These are phyloP conservation scores for Himalopsyche japonica DNA, from an alignment of 2,888 invertebrate species.

Conservation along the genomic window DNA sequence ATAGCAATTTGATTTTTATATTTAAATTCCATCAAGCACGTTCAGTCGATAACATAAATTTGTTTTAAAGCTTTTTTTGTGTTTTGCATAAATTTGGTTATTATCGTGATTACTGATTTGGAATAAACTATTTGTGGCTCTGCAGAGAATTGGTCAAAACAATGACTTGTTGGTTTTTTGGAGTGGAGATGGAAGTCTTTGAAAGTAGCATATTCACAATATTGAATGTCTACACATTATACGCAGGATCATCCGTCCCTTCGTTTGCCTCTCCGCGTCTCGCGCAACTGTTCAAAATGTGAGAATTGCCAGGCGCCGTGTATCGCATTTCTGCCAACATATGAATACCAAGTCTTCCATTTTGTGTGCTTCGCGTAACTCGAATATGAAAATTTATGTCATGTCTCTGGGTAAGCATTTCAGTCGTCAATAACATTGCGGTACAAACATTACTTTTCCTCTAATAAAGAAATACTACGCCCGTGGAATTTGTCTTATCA, in stretches of 20 bases:
- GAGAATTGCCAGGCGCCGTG: background rate
- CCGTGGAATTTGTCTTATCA: background rate
- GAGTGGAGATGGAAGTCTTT: background rate
- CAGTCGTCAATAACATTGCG: background rate
- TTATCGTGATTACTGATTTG: no score
- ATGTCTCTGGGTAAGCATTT: conserved; percentile 5
- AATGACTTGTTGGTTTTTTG: no score
- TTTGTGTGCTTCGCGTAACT: conserved; percentile 1
- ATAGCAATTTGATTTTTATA: no score
- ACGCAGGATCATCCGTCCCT: background rate
- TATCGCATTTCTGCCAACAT: background rate
- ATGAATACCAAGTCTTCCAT: background rate
- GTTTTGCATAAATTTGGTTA: no score
- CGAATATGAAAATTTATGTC: conserved; percentile 22
- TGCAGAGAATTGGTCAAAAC: no score
- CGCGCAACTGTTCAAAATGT: background rate
- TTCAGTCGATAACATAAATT: no score
- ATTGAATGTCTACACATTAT: background rate
- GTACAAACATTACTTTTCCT: background rate
- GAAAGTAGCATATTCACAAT: background rate
- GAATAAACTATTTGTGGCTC: no score
- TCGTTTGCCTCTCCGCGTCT: background rate
- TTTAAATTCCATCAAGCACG: no score
- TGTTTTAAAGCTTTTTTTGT: no score
- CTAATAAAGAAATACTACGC: background rate